A percentile compares a stretch with the other conserved stretches of the same genome.
These are phyloP conservation scores for Centropyge bicolor DNA, from an alignment of 2,797 vertebrate genomes.

Conservation along the genomic window DNA sequence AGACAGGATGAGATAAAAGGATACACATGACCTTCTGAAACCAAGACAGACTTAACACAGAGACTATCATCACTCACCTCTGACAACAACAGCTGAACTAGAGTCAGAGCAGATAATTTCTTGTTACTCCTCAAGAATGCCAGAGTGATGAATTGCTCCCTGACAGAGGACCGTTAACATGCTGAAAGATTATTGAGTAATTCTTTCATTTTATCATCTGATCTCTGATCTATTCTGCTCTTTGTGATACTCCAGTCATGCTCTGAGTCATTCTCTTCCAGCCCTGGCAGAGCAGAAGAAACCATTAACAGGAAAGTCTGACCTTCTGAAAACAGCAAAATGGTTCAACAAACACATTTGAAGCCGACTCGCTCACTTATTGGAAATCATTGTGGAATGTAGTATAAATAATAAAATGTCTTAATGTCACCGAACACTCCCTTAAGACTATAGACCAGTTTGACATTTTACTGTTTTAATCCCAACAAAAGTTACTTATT, in stretches of 20 bases:
- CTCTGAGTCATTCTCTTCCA: not conserved
- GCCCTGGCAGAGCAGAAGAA: not conserved
- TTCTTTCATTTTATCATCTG: slow-evolving; percentile 10
- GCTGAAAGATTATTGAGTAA: not conserved
- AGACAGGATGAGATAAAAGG: not conserved
- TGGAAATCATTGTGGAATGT: too few species aligned
- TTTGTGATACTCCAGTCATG: not conserved
- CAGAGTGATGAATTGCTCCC: not conserved
- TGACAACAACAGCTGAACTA: not conserved
- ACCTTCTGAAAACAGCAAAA: not conserved
- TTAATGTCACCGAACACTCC: too few species aligned
- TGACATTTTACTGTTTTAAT: too few species aligned
- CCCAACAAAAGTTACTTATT: too few species aligned
- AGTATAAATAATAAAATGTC: too few species aligned
- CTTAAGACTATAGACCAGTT: too few species aligned
- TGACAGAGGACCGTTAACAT: slow-evolving; percentile 1
- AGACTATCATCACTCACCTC: not conserved
- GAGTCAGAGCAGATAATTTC: not conserved
- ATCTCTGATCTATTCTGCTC: not conserved
- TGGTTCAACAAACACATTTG: not conserved
- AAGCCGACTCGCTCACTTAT: not conserved
- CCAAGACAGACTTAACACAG: not conserved
- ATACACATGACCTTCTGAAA: not conserved
- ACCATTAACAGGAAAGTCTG: not conserved
- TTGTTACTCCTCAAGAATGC: not conserved